These are phyloP conservation scores for Trididemnum nubilum DNA, from an alignment of 23 tunicate species.

Conservation along the genomic window DNA sequence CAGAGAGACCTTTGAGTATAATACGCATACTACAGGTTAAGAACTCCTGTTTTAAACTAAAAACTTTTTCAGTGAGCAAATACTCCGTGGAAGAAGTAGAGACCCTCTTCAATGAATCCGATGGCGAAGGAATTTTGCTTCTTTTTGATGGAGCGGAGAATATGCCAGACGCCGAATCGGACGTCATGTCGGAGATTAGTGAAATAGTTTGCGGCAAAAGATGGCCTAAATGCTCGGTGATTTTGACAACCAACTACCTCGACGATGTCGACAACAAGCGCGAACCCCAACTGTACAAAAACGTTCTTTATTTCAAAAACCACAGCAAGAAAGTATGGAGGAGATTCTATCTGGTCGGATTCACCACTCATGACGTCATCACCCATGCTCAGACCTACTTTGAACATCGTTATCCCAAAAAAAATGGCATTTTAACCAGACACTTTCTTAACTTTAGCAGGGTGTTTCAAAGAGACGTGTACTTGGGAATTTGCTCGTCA, in stretches of 20 bases:
- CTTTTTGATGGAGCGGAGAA: conserved; percentile 57
- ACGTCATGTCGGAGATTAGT: conserved; percentile 50
- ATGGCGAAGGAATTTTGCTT: conserved; percentile 43
- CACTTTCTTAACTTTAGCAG: conserved; percentile 35
- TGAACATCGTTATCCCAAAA: not conserved
- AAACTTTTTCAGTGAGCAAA: not conserved
- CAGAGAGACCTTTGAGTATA: too few relatives aligned
- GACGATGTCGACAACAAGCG: not conserved
- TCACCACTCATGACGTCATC: conserved; percentile 48
- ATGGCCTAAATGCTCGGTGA: conserved; percentile 58
- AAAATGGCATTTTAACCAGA: not conserved
- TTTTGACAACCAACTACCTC: conserved; percentile 27
- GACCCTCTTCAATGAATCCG: conserved; percentile 18
- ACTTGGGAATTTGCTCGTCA: conserved; percentile 37
- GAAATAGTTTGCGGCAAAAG: conserved; percentile 56
- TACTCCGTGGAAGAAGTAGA: conserved; percentile 48
- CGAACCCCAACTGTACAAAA: not conserved
- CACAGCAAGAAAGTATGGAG: not conserved
- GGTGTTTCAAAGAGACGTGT: conserved; percentile 73
- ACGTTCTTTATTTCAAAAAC: not conserved
- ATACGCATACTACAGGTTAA: too few relatives aligned
- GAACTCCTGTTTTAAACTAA: too few relatives aligned
- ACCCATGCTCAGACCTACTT: conserved; percentile 24
- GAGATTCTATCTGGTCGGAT: conserved; percentile 21
- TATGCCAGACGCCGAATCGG: conserved; percentile 34